Conservation (phyloP, 2,797 vertebrate genomes). For the Sphenodon punctatus region DNA sequence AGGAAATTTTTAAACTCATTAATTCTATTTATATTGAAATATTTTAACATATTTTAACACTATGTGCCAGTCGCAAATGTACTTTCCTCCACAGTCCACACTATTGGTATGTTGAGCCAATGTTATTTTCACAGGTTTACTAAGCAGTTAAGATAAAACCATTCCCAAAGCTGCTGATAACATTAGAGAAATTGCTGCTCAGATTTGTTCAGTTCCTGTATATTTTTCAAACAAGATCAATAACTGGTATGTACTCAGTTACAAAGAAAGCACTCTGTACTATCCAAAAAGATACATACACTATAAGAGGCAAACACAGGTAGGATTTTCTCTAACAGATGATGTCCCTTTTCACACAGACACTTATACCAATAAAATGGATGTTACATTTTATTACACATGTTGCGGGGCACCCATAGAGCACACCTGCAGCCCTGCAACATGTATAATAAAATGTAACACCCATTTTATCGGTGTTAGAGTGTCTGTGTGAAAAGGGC, state of each 20-base stretch:
- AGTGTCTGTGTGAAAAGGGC: too few relatives aligned
- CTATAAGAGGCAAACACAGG: too few relatives aligned
- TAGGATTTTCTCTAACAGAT: too few relatives aligned
- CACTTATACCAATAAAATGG: too few relatives aligned
- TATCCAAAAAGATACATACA: too few relatives aligned
- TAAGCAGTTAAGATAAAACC: slow-evolving; percentile 45
- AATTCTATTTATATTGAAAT: slow-evolving; percentile 63
- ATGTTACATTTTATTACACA: too few relatives aligned
- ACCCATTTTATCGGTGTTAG: too few relatives aligned
- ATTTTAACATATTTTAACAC: slow-evolving; percentile 61
- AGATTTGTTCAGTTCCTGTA: slow-evolving; percentile 17
- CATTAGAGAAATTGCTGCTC: slow-evolving; percentile 20
- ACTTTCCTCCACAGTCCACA: slow-evolving; percentile 15
- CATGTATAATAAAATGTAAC: too few relatives aligned
- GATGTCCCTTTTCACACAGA: too few relatives aligned
- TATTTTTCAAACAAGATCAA: neutral
- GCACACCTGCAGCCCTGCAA: too few relatives aligned
- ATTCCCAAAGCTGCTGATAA: slow-evolving; percentile 25
- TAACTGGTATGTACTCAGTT: neutral
- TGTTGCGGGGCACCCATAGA: too few relatives aligned
- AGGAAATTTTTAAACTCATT: too few relatives aligned
- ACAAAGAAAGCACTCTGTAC: neutral
- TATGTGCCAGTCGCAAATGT: slow-evolving; percentile 35
- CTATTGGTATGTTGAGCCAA: slow-evolving; percentile 26
- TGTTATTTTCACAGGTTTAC: slow-evolving; percentile 55